phyloP scores from a whole-genome alignment of 2,797 vertebrate species.

The Xiphophorus birchmanni region DNA sequence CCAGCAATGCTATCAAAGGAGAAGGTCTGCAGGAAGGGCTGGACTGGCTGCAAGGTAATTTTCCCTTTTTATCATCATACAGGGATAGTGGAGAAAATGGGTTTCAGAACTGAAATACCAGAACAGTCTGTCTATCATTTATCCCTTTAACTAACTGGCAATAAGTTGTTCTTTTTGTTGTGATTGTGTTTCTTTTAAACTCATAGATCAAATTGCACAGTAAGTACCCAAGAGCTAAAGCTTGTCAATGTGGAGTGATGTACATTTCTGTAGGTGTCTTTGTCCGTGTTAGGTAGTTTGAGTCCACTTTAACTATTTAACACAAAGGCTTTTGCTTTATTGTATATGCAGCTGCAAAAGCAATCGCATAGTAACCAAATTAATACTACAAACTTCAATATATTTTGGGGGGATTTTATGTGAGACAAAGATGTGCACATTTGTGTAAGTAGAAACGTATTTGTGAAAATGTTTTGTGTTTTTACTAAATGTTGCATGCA shows the following conservation, averaged over 20 bases:
- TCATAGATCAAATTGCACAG: constrained; percentile 79
- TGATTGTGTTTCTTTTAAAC: constrained; percentile 33
- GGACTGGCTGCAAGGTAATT: constrained; percentile 96
- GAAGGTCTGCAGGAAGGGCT: constrained; percentile 96
- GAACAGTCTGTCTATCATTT: not conserved
- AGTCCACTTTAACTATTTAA: not conserved
- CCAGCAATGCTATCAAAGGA: constrained; percentile 94
- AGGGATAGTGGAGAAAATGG: not conserved
- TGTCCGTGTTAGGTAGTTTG: constrained; percentile 20
- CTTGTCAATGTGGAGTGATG: constrained; percentile 26
- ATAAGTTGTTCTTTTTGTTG: constrained; percentile 3
- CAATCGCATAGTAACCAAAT: not conserved
- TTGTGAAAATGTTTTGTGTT: not conserved
- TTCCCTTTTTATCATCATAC: not conserved
- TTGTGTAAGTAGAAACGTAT: not conserved
- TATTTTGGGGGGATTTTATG: not conserved
- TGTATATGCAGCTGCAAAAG: not conserved
- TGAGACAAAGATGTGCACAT: not conserved
- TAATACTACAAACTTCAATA: not conserved
- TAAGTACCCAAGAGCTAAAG: constrained; percentile 61
- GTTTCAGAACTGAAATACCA: constrained; percentile 1
- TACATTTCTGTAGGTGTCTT: constrained; percentile 5
- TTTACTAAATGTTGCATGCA: not conserved
- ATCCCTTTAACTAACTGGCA: not conserved
- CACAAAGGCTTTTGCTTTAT: constrained; percentile 15